A percentile compares a stretch with the other conserved stretches of the same genome.
These are phyloP conservation scores for Epirrhoe alternata DNA, from an alignment of 2,888 invertebrate species.

Conservation along the genomic window DNA sequence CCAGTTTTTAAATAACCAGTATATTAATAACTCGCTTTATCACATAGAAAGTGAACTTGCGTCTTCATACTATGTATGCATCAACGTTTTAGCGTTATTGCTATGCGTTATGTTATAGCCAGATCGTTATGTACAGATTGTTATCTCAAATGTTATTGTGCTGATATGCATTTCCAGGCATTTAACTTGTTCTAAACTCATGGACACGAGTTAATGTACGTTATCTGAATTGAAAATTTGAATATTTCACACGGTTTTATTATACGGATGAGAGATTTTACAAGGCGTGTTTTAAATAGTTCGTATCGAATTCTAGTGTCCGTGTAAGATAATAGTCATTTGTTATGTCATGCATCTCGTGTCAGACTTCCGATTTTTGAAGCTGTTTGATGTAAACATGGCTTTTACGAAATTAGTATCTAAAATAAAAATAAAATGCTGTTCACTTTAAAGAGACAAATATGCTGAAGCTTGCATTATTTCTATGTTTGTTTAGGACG, in stretches of 20 bases:
- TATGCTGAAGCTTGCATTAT: not conserved
- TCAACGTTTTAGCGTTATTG: conserved; percentile 22
- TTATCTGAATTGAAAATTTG: conserved; percentile 35
- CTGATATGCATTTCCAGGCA: conserved; percentile 48
- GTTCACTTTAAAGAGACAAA: not conserved
- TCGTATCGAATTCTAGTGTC: conserved; percentile 33
- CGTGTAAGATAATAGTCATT: conserved; percentile 39
- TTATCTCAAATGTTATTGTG: conserved; percentile 42
- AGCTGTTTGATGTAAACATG: conserved; percentile 47
- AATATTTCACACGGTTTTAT: conserved; percentile 39
- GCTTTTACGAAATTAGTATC: conserved; percentile 47
- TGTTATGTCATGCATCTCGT: conserved; percentile 52
- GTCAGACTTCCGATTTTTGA: conserved; percentile 53
- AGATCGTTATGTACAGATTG: conserved; percentile 37
- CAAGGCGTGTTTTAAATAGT: conserved; percentile 32
- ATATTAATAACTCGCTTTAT: conserved; percentile 48
- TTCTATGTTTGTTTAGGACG: not conserved
- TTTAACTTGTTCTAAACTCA: conserved; percentile 51
- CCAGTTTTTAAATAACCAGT: conserved; percentile 41
- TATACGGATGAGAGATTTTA: conserved; percentile 38
- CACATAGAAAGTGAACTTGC: conserved; percentile 44
- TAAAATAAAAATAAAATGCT: conserved; percentile 5
- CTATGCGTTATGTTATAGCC: conserved; percentile 30
- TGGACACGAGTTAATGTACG: conserved; percentile 44
- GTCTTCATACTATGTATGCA: conserved; percentile 10